Conservation (phyloP, 2,888 invertebrate species). For the Drosophila pullipes region DNA sequence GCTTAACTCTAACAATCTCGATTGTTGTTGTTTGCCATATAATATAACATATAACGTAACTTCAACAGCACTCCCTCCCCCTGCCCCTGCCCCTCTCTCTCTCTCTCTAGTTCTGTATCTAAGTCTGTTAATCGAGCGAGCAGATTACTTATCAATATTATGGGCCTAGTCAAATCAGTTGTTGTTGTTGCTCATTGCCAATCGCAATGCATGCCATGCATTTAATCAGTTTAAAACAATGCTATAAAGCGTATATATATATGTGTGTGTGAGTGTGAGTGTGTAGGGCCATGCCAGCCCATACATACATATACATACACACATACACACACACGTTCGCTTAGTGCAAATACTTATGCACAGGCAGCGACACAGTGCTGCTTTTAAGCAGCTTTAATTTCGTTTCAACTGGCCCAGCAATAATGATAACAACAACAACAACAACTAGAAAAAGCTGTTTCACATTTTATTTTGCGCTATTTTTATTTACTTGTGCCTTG, state of each 20-base stretch:
- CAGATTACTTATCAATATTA: constrained; percentile 74
- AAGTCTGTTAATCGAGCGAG: constrained; percentile 37
- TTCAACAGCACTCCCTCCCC: not conserved
- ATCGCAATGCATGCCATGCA: constrained; percentile 54
- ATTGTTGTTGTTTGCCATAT: constrained; percentile 17
- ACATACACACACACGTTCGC: constrained; percentile 7
- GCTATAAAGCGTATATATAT: constrained; percentile 18
- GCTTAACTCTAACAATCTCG: constrained; percentile 24
- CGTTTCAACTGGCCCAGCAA: constrained; percentile 40
- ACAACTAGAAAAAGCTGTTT: constrained; percentile 57
- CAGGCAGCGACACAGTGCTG: constrained; percentile 28
- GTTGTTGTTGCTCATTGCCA: constrained; percentile 35
- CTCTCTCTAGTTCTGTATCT: not conserved
- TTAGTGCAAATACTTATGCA: constrained; percentile 14
- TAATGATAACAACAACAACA: constrained; percentile 25
- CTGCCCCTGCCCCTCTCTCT: not conserved
- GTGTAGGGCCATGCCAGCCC: not conserved
- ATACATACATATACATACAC: constrained; percentile 8
- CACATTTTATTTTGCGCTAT: constrained; percentile 64
- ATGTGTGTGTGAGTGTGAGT: not conserved
- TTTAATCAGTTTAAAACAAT: constrained; percentile 55
- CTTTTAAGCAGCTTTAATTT: constrained; percentile 66
- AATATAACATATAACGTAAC: constrained; percentile 4
- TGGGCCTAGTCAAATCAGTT: constrained; percentile 34
- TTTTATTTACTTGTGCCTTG: constrained; percentile 66